Base-by-base conservation (phyloP, 2,113 vertebrate species). In the Varanus salvator region DNA sequence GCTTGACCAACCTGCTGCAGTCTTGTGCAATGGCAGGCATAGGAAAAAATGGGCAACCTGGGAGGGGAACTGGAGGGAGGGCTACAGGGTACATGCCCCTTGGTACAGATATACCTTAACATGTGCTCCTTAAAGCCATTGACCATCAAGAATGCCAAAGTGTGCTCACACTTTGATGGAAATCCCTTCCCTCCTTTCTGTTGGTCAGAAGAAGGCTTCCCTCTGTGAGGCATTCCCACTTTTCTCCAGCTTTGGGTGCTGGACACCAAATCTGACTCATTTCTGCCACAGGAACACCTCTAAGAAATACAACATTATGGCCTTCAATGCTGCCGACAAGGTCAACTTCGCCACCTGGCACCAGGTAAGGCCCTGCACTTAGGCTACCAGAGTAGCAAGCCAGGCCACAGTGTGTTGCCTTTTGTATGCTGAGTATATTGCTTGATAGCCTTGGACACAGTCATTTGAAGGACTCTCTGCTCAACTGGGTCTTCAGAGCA, bases 301-400 rank as follows among this genome's bases (percentile, higher is more conserved):
- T 89, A 99, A 99, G 94, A 98, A 97, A 91, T 98, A 98, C 93
- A 99, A 97, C 78, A 98, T 99, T 86, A 99, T 99, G 98, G 98
- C 98, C 25, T 99, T 99, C 91, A 99, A 99, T 80, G 94, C 98
- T 11, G 98, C 98, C 0, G 98, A 99, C 95, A 98, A 97, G 94
- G 98, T 99, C 90, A 98, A 97, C 94, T 98, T 98, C 89, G 97
- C 98, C 54, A 94, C 97, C 0, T 99, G 98, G 98, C 98, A 98
- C 86, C 98, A 99, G 98, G 98, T 98, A 91, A 71, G 87, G 2
- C 8, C 21, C 34, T 50, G 21, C 29, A 21, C 57, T 86, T 54
- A 77, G 72, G 71, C 29, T 9, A 8, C 31, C 9, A 15, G 29
- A 19, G 23, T 52, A 50, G 12, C 52, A 6, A 7, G 5, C n/a